Evolutionary conservation across 2,797 vertebrate genomes (phyloP), one percentile per base, ranked within the genome.

Genomic region (Borostomias antarcticus): DNA sequence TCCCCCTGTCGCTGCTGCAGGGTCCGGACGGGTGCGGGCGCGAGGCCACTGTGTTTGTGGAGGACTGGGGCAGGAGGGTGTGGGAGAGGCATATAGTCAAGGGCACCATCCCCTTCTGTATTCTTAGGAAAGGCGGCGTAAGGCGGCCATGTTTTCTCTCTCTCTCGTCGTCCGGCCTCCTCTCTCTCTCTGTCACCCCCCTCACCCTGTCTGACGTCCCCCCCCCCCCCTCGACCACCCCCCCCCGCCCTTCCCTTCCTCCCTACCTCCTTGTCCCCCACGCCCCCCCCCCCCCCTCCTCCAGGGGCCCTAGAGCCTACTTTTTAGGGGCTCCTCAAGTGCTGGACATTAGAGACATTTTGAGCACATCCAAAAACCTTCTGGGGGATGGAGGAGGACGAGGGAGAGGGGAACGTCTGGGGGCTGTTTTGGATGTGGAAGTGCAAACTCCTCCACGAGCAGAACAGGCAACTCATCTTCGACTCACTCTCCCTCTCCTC

Each of bases 61-160:
- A 91, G 85, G 91, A 93, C 85, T 93, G 92, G 91, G 91, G 90
- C 82, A 87, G 84, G 86, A 89, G 91, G 89, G 91, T 93, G 71
- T 93, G 92, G 92, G 88, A 91, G 83, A 84, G 83, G 58, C 89
- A 91, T 66, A 93, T 92, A 89, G 83, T 89, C 86, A 93, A 92
- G 89, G 89, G 80, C 84, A 92, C 92, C 91, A 90, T 91, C 85
- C 92, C 90, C 78, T 91, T 89, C 89, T 84, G 77, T 88, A 85
- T 89, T 88, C 84, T 89, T 83, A 92, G 64, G 84, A 91, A 89
- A 90, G 90, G 90, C 90, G 89, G 85, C 47, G 90, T 93, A 92
- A 92, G 91, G 77, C 89, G 83, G 45, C 64, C 65, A 10, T 53
- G 45, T 61, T 63, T 26, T 6, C 63, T 74, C 63, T 29, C 43